Conservation (phyloP, 2,888 invertebrate species). For the Cataglyphis albicans region DNA sequence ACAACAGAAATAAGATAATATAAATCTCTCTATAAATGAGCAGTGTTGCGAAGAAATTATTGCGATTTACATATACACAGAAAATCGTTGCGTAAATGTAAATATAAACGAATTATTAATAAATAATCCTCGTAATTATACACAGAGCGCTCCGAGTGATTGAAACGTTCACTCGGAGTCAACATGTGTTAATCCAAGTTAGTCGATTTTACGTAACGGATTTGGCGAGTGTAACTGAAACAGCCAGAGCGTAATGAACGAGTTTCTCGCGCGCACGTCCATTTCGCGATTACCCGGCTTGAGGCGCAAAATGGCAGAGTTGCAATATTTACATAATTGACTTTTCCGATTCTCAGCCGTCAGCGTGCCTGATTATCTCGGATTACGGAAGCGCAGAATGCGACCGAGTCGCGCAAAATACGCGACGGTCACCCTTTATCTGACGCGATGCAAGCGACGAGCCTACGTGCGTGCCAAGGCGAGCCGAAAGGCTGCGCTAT, state of each 20-base stretch:
- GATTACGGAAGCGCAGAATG: conserved; percentile 20
- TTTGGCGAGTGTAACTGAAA: conserved; percentile 36
- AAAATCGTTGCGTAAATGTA: not conserved
- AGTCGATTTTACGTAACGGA: conserved; percentile 40
- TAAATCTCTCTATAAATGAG: conserved; percentile 16
- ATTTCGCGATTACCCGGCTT: conserved; percentile 49
- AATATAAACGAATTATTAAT: conserved; percentile 25
- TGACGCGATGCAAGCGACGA: conserved; percentile 20
- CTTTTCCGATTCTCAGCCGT: conserved; percentile 10
- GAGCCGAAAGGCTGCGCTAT: conserved; percentile 41
- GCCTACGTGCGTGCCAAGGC: conserved; percentile 15
- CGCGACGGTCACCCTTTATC: conserved; percentile 6
- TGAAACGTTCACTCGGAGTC: conserved; percentile 31
- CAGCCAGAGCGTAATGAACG: conserved; percentile 30
- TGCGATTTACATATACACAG: not conserved
- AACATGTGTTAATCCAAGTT: conserved; percentile 36
- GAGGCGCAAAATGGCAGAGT: conserved; percentile 33
- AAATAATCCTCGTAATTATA: conserved; percentile 30
- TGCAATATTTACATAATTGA: conserved; percentile 48
- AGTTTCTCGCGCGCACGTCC: conserved; percentile 48
- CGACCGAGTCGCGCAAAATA: not conserved
- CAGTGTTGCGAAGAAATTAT: conserved; percentile 19
- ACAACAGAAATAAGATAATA: not conserved
- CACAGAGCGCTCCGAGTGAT: conserved; percentile 16
- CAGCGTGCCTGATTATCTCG: conserved; percentile 31